Evolutionary conservation across 2,113 vertebrate genomes (phyloP).

Genomic region (Urocynchramus pylzowi): DNA sequence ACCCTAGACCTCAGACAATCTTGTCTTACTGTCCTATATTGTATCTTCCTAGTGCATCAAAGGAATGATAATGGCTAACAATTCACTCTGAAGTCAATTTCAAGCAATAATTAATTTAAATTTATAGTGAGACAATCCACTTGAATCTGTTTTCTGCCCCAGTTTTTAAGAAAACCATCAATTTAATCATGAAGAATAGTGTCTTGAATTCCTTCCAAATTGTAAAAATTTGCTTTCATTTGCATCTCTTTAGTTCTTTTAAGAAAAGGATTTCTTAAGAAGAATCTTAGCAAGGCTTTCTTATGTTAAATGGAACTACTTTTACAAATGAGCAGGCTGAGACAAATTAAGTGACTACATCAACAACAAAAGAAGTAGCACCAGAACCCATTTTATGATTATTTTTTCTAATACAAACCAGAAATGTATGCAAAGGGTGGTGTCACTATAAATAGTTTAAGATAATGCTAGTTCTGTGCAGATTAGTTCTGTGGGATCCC

Average conservation of each 20-base stretch:
- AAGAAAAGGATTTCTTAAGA: background rate
- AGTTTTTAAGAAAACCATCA: background rate
- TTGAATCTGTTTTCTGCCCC: background rate
- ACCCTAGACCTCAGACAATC: background rate
- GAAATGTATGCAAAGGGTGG: background rate
- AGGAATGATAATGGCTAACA: background rate
- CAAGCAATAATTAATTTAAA: background rate
- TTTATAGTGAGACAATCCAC: background rate
- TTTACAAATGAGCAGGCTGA: background rate
- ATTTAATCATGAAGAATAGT: background rate
- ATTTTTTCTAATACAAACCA: background rate
- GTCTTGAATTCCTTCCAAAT: background rate
- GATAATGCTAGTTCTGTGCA: background rate
- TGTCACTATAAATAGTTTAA: background rate
- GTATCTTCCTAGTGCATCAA: background rate
- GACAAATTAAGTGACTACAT: background rate
- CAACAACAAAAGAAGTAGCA: background rate
- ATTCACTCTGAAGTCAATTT: background rate
- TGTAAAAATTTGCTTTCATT: background rate
- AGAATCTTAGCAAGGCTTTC: background rate
- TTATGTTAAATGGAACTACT: background rate
- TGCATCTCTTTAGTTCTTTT: background rate
- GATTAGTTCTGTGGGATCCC: background rate
- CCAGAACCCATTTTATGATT: background rate
- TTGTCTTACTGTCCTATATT: background rate